Conservation (phyloP, 1,140 invertebrate species). For the Diachasmimorpha longicaudata region DNA sequence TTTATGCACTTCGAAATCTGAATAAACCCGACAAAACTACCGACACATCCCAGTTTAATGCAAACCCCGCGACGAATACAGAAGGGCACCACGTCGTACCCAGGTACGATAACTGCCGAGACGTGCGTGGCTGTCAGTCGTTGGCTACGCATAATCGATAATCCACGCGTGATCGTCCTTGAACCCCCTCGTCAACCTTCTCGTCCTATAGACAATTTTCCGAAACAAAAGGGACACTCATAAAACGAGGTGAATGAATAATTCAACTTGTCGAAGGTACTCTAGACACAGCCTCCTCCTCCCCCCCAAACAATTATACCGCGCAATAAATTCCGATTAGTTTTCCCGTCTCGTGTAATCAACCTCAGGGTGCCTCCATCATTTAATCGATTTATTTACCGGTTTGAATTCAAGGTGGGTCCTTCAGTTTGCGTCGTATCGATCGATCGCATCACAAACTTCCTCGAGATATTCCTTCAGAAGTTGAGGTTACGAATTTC, state of each 20-base stretch:
- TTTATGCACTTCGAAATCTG: neutral
- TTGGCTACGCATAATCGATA: slow-evolving; percentile 30
- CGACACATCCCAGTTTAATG: neutral
- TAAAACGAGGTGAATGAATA: neutral
- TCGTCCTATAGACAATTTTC: neutral
- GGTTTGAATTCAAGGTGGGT: neutral
- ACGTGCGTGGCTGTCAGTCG: slow-evolving; percentile 25
- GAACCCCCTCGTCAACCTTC: neutral
- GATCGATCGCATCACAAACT: neutral
- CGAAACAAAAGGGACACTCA: neutral
- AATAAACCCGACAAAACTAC: neutral
- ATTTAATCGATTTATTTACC: slow-evolving; percentile 14
- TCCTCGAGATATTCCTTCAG: neutral
- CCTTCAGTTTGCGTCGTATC: neutral
- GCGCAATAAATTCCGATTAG: neutral
- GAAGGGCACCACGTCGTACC: slow-evolving; percentile 8
- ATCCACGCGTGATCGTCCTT: slow-evolving; percentile 14
- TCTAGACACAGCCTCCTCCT: no score
- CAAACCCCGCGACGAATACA: neutral
- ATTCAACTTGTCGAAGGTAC: neutral
- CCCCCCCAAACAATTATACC: neutral
- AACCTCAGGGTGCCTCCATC: neutral
- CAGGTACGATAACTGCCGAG: slow-evolving; percentile 20
- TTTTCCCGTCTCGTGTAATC: neutral
- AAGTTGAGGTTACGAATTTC: neutral